These are phyloP conservation scores for Spinus olivaceus DNA, from an alignment of 2,797 vertebrate genomes.

Conservation along the genomic window DNA sequence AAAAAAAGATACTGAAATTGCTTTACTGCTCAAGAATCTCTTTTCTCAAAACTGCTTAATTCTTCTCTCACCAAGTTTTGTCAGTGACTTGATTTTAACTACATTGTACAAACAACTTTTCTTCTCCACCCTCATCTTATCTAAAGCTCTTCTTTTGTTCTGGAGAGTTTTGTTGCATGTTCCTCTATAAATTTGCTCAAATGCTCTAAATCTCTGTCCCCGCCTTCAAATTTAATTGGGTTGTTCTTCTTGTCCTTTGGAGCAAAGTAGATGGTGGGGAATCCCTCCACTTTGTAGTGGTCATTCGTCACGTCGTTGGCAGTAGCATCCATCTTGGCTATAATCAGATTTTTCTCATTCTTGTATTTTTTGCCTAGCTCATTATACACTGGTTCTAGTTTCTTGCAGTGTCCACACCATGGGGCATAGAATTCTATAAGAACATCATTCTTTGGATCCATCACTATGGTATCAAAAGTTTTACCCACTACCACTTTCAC, in stretches of 20 bases:
- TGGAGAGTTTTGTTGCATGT: slow-evolving; percentile 82
- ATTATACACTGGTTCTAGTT: slow-evolving; percentile 87
- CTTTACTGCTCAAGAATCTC: slow-evolving; percentile 12
- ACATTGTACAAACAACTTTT: neutral
- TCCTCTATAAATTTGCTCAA: slow-evolving; percentile 92
- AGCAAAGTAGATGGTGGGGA: slow-evolving; percentile 97
- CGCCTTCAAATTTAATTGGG: slow-evolving; percentile 88
- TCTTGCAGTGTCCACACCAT: slow-evolving; percentile 97
- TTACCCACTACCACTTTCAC: slow-evolving; percentile 95
- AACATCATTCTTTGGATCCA: slow-evolving; percentile 91
- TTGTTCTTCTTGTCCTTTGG: slow-evolving; percentile 86
- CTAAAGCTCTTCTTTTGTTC: slow-evolving; percentile 90
- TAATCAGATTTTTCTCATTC: slow-evolving; percentile 86
- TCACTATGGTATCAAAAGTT: slow-evolving; percentile 90
- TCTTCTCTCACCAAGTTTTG: neutral
- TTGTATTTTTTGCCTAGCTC: slow-evolving; percentile 93
- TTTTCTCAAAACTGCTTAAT: neutral
- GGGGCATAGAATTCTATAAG: slow-evolving; percentile 96
- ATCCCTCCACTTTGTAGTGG: slow-evolving; percentile 89
- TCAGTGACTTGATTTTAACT: slow-evolving; percentile 41
- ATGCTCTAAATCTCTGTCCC: slow-evolving; percentile 87
- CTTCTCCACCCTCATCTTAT: neutral
- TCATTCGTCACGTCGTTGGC: slow-evolving; percentile 87
- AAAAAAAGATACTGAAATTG: slow-evolving; percentile 45
- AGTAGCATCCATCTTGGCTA: slow-evolving; percentile 96